Conservation (phyloP, 2,888 invertebrate species). For the Leucania comma region DNA sequence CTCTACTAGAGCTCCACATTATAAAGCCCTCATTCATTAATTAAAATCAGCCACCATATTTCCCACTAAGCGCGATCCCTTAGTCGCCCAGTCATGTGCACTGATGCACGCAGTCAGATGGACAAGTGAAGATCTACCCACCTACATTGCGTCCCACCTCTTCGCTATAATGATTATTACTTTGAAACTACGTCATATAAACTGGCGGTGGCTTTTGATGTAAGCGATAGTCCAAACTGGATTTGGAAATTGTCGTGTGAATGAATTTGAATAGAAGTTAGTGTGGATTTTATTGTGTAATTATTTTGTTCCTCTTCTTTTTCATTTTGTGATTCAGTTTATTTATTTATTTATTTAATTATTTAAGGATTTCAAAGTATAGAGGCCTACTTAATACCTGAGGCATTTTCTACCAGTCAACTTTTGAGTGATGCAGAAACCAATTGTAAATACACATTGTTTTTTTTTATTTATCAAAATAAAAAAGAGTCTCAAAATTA, state of each 20-base stretch:
- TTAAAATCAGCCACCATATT: conserved; percentile 31
- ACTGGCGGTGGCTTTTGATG: conserved; percentile 54
- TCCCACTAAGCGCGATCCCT: conserved; percentile 57
- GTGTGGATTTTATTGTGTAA: conserved; percentile 17
- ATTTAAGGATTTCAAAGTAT: too few species aligned
- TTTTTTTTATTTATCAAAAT: too few species aligned
- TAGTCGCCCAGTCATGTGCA: conserved; percentile 80
- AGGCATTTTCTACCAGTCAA: too few species aligned
- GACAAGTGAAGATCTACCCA: conserved; percentile 83
- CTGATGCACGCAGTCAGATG: conserved; percentile 83
- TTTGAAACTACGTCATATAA: conserved; percentile 53
- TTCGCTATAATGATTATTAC: conserved; percentile 62
- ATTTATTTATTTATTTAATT: neutral
- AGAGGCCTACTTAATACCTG: too few species aligned
- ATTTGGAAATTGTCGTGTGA: conserved; percentile 49
- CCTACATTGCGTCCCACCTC: conserved; percentile 75
- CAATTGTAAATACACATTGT: too few species aligned
- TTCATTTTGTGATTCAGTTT: neutral
- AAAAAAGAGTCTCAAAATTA: too few species aligned
- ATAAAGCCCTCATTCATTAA: neutral
- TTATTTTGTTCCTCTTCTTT: conserved; percentile 1
- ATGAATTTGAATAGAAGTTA: conserved; percentile 21
- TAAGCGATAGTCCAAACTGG: conserved; percentile 47
- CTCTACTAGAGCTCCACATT: neutral
- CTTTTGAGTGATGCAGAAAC: too few species aligned